Evolutionary conservation across 2,113 vertebrate genomes (phyloP).

Genomic region (Chaetura pelagica): DNA sequence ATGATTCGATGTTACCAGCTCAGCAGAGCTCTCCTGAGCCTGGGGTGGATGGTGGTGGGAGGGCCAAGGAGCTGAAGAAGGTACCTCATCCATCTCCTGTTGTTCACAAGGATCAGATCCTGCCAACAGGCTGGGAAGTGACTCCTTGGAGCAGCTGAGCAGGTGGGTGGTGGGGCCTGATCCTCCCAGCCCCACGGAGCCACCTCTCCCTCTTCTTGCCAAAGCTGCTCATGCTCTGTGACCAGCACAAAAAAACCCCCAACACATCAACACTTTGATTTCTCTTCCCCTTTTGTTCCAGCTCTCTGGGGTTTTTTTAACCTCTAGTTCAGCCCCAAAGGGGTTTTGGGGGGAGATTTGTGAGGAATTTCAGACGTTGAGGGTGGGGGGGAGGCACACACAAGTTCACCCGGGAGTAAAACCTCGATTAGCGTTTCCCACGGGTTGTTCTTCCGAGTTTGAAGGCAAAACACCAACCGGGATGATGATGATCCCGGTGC

Average conservation of each 20-base stretch:
- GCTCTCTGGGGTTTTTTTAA: too few relatives aligned
- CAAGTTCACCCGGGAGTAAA: background rate
- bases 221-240: accelerated
- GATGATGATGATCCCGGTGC: background rate
- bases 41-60: background rate
- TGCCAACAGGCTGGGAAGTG: background rate
- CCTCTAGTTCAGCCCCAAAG: background rate
- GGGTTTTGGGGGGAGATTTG: background rate
- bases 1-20: background rate
- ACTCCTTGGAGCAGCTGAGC: accelerated
- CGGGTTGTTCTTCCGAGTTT: background rate
- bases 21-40: background rate
- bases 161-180: accelerated
- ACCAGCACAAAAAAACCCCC: too few relatives aligned
- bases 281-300: background rate
- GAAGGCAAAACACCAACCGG: accelerated
- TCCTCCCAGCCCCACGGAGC: background rate
- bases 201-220: background rate
- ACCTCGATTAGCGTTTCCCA: accelerated
- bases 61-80: too few relatives aligned
- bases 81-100: accelerated
- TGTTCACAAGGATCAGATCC: background rate
- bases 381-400: too few relatives aligned
- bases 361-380: background rate
- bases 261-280: too few relatives aligned